Conservation (phyloP, 37 sponge, comb jelly and placozoan genomes). For the Cladorhizidae sp. region DNA sequence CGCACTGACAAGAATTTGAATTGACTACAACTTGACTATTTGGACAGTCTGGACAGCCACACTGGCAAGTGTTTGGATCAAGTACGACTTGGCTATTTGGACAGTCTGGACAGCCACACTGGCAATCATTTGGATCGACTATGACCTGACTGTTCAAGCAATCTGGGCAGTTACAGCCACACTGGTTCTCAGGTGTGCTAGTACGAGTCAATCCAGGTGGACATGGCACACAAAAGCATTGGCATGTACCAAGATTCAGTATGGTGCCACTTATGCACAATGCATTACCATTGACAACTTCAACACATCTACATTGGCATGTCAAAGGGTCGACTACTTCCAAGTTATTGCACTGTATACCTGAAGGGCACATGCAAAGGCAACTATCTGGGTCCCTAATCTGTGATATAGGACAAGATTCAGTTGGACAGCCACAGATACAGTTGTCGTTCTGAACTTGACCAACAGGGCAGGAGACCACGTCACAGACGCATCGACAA, state of each 20-base stretch:
- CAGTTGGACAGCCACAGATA: conserved; percentile 23
- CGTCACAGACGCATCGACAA: conserved; percentile 40
- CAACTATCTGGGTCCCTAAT: conserved; percentile 33
- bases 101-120: conserved; percentile 25
- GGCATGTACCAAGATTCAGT: conserved; percentile 18
- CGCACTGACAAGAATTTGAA: conserved; percentile 16
- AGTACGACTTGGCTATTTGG: background rate
- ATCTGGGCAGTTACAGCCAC: conserved; percentile 19
- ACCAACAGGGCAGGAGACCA: conserved; percentile 16
- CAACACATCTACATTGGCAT: conserved; percentile 23
- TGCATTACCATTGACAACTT: background rate
- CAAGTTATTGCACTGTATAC: background rate
- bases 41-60: conserved; percentile 23
- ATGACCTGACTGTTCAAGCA: background rate
- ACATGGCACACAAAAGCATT: conserved; percentile 9
- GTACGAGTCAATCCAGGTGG: background rate
- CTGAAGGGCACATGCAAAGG: conserved; percentile 18
- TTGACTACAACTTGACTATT: background rate
- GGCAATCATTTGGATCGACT: conserved; percentile 8
- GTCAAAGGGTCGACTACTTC: conserved; percentile 14
- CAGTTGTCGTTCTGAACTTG: conserved; percentile 23
- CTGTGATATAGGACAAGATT: conserved; percentile 16
- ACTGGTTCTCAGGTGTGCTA: background rate
- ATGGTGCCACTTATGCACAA: background rate
- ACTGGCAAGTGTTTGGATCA: conserved; percentile 7